Evolutionary conservation across 2,113 vertebrate species (phyloP).

Genomic region (Sapayoa aenigma): DNA sequence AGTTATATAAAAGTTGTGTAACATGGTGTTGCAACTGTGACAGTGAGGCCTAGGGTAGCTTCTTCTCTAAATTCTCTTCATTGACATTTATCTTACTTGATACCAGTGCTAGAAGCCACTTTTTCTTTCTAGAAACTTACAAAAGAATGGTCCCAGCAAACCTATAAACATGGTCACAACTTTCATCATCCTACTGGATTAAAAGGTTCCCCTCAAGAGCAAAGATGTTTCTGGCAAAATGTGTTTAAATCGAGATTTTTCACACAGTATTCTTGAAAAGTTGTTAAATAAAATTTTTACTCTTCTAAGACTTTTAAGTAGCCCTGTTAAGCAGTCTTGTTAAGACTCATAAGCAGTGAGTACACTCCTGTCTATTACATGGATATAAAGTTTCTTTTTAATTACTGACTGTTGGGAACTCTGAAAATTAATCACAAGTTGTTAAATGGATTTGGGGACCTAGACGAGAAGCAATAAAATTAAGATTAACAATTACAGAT

Average conservation of each 20-base stretch:
- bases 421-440: neutral
- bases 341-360: neutral
- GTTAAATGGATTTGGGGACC: neutral
- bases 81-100: neutral
- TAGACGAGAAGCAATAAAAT: neutral
- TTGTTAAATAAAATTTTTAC: neutral
- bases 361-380: neutral
- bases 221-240: neutral
- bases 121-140: neutral
- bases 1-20: constrained; percentile 32
- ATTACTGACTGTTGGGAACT: neutral
- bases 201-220: neutral
- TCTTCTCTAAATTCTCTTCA: neutral
- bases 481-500: neutral
- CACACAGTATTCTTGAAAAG: neutral
- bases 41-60: neutral
- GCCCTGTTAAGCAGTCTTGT: neutral
- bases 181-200: neutral
- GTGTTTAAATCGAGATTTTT: neutral
- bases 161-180: neutral
- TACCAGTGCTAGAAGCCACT: neutral
- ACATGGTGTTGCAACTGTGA: neutral
- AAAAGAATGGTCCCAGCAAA: neutral
- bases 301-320: neutral
- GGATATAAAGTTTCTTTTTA: neutral